Base-by-base conservation (phyloP, 2,888 invertebrate genomes). In the Teleogryllus oceanicus region DNA sequence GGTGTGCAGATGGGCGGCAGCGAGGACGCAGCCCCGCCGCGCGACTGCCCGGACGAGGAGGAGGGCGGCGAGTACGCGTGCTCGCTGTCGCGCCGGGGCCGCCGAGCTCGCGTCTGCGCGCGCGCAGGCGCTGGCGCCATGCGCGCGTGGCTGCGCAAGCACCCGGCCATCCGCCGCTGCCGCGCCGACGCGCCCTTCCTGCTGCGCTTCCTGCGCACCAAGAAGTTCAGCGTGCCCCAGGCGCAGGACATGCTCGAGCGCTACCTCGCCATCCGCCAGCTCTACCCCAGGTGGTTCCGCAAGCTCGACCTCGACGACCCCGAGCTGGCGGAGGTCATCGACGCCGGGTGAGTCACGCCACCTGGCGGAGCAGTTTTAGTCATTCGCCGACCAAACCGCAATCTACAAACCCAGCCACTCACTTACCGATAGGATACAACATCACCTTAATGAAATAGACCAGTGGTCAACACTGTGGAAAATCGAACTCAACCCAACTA, bases 271-370 rank as follows among this genome's bases (percentile, higher is more conserved):
- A 94, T 96, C 83, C 89, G 96, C 11, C 94, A 95, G 86, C 89
- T 95, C 84, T 94, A 95, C 85, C 94, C 96, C 0, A 91, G 93
- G 78, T 96, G 96, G 96, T 97, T 96, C 88, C 90, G 91, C 83
- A 92, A 93, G 81, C 88, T 96, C 78, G 94, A 96, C 85, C 92
- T 94, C 79, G 89, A 93, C 81, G 95, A 96, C 85, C 92, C 94
- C 1, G 92, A 92, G 78, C 89, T 97, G 81, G 91, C 92, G 24
- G 94, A 94, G 75, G 93, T 97, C 74, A 92, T 96, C 82, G 92
- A 94, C 82, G 91, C 92, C 24, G 96, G 96, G 85, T 86, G 83
- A 83, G 84, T 82, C 18, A 12, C 24, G 24, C 24, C 24, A 21
- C 21, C 21, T 21, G 1, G 21, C 21, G 21, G 21, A 21, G 21